Evolutionary conservation across 2,797 vertebrate species (phyloP), one percentile per base, ranked within the genome.

Genomic region (Enteromius afrohamiltoni): DNA sequence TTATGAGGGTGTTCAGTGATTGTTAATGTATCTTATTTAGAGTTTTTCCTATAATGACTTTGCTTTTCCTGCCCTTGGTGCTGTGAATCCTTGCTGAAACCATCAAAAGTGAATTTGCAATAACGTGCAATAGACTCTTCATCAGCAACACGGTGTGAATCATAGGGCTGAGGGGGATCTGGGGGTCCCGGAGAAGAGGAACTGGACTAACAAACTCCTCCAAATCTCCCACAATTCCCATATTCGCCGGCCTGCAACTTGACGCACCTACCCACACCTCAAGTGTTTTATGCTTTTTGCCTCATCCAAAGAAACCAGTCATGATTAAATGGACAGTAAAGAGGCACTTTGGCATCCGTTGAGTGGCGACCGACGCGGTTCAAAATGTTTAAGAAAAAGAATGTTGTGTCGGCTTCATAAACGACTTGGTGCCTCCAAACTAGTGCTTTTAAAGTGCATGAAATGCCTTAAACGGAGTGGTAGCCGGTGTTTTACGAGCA

Each of bases 1-100:
- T 45, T 71, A 69, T 55, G 76, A 85, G 84, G 82, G 81, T 85
- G 71, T 73, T 75, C 84, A 14, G 71, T 79, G n/a, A 88, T 91
- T 88, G 87, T 86, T 88, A 85, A 69, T 86, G 87, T 84, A 84
- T 84, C 87, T 87, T 86, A 90, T 68, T 58, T 55, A 40, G 65
- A 75, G n/a, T 79, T 91, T 89, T 86, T 75, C 79, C 2, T 77
- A 55, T 64, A 64, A 16, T 37, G 53, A 89, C 89, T 82, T 89
- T 87, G 49, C 91, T 87, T 91, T 87, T 88, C 62, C 85, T 92
- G 91, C 92, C 92, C 91, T 92, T 92, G 89, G 88, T 91, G 87
- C 85, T 92, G 91, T 93, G 90, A 92, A 85, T 90, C 83, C 53
- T 83, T 82, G 76, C 70, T 81, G 84, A 73, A 87, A 86, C 21